phyloP scores from a whole-genome alignment of 2,888 invertebrate genomes.

The Dasysyrphus tricinctus region DNA sequence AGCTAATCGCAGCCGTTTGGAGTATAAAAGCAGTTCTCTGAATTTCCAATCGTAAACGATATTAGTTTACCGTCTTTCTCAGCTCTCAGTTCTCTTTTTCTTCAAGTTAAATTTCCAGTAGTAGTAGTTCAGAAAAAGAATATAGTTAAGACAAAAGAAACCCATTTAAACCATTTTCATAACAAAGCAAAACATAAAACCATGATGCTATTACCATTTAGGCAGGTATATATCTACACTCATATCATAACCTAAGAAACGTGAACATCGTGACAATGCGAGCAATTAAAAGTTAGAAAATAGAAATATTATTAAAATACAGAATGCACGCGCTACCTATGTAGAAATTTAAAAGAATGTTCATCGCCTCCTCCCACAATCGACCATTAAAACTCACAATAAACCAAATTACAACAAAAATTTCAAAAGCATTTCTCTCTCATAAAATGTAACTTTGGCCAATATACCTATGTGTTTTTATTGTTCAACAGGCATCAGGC shows the following conservation, averaged over 20 bases:
- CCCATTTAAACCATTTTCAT: neutral
- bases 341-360: neutral
- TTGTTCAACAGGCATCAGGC: slow-evolving; percentile 4
- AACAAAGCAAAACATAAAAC: neutral
- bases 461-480: slow-evolving; percentile 10
- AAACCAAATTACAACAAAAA: slow-evolving; percentile 21
- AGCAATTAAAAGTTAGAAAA: neutral
- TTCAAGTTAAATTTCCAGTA: too few species aligned
- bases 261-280: slow-evolving; percentile 14
- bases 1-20: too few species aligned
- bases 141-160: too few species aligned
- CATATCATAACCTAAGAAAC: neutral
- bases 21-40: too few species aligned
- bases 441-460: neutral
- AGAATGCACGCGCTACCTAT: neutral
- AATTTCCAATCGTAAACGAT: too few species aligned
- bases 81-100: too few species aligned
- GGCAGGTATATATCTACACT: neutral
- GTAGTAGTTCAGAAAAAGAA: too few species aligned
- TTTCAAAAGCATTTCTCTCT: neutral
- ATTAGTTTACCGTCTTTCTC: too few species aligned
- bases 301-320: neutral
- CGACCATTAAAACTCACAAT: slow-evolving; percentile 16
- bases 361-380: neutral
- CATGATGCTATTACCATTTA: neutral